phyloP scores from a whole-genome alignment of 2,888 invertebrate species.

The Zootermopsis nevadensis region DNA sequence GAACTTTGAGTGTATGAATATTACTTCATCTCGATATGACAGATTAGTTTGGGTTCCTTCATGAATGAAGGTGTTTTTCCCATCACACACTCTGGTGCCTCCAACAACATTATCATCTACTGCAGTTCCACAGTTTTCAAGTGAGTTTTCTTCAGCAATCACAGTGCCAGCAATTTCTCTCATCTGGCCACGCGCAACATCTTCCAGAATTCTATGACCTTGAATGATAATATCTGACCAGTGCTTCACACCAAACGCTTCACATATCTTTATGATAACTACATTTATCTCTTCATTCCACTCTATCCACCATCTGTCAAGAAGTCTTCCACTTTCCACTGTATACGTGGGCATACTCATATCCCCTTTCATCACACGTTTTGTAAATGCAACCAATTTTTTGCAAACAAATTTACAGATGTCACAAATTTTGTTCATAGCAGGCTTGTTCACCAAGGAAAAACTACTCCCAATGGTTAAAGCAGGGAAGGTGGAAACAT shows the following conservation, averaged over 20 bases:
- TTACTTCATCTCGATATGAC: neutral
- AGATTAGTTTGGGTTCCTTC: neutral
- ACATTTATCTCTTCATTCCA: neutral
- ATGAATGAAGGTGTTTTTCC: neutral
- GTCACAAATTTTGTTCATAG: neutral
- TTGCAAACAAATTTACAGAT: neutral
- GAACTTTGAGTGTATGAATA: neutral
- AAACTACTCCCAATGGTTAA: neutral
- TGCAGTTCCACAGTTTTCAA: neutral
- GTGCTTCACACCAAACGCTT: neutral
- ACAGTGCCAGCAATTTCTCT: neutral
- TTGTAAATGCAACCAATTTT: neutral
- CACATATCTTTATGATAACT: neutral
- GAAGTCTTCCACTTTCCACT: neutral
- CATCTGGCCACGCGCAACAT: neutral
- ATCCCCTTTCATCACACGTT: neutral
- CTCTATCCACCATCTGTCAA: neutral
- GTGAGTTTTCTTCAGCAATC: neutral
- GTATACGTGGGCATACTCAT: neutral
- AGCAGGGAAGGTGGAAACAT: neutral
- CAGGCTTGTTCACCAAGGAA: neutral
- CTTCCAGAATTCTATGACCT: neutral
- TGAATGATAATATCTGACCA: neutral
- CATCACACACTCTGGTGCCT: neutral
- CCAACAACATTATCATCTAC: neutral